Conservation (phyloP, 2,888 invertebrate species). For the Trichopoda pennipes region DNA sequence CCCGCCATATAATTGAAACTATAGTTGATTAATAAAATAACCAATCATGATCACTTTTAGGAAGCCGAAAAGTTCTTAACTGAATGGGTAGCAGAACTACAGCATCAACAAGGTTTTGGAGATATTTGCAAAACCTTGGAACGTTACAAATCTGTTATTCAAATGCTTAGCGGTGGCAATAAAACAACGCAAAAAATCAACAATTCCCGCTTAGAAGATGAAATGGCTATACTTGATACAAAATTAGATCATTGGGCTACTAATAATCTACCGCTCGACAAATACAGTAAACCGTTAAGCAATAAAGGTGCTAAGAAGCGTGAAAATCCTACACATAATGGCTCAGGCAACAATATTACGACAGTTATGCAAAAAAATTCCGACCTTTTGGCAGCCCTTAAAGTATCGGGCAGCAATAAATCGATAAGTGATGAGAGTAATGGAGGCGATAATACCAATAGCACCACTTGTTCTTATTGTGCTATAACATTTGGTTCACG, state of each 20-base stretch:
- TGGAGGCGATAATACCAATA: slow-evolving; percentile 71
- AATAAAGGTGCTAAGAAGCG: slow-evolving; percentile 74
- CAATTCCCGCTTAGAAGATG: slow-evolving; percentile 80
- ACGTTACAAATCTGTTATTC: slow-evolving; percentile 81
- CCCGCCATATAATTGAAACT: too few relatives aligned
- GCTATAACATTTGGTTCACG: slow-evolving; percentile 83
- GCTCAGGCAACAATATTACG: slow-evolving; percentile 65
- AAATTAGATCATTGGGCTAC: slow-evolving; percentile 82
- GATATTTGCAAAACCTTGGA: slow-evolving; percentile 83
- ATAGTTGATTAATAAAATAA: too few relatives aligned
- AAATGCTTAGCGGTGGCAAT: slow-evolving; percentile 80
- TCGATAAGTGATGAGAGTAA: slow-evolving; percentile 57
- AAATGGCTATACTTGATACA: slow-evolving; percentile 81
- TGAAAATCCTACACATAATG: slow-evolving; percentile 62
- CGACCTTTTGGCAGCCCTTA: slow-evolving; percentile 77
- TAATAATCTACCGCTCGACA: slow-evolving; percentile 79
- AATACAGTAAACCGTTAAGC: slow-evolving; percentile 77
- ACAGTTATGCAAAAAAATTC: slow-evolving; percentile 73
- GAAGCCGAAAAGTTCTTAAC: slow-evolving; percentile 83
- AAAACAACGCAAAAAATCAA: slow-evolving; percentile 79
- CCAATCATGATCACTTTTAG: slow-evolving; percentile 62
- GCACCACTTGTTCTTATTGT: slow-evolving; percentile 83
- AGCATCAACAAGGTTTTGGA: slow-evolving; percentile 79
- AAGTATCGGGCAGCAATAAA: slow-evolving; percentile 75
- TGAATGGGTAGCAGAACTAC: slow-evolving; percentile 83